Base-by-base conservation (phyloP, 2,888 invertebrate genomes). In the Melanostoma mellinum region DNA sequence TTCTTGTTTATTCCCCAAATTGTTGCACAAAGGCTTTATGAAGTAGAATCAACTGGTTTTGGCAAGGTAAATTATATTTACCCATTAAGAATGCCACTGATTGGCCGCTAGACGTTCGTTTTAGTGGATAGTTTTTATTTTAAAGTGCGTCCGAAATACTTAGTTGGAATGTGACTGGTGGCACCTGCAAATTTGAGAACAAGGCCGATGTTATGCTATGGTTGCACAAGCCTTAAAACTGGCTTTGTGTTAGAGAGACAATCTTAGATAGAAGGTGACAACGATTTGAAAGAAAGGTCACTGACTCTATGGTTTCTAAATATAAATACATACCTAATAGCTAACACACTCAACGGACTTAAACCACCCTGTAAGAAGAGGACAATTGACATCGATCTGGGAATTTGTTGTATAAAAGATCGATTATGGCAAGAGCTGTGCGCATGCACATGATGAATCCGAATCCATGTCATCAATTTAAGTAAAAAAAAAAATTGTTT, bases 11-110 rank as follows among this genome's bases (percentile, higher is more conserved):
- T 40, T 56, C 58, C 58, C 40, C 48, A 63, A 75, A 75, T 44
- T 52, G 10, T 77, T 77, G 69, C 76, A 63, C 69, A 77, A 69
- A 32, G 20, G 40, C 48, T 63, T 48, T 63, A 50, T 32, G n/a
- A 8, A 6, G 46, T 30, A 65, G 73, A 74, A 74, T 50, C 55
- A 74, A 74, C 63, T 65, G 55, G 48, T 46, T 73, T 55, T 50
- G 63, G 50, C 30, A 50, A 63, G 36, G 56, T 48, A 56, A 33
- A 55, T 35, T 35, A 20, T 55, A 10, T 30, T 38, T 32, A 50
- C 40, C 10, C 38, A 63, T 53, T 40, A 20, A 42, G 55, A 56
- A 53, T 30, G 33, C 35, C 36, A 48, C 30, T 3, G n/a, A 33
- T 48, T 48, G 9, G 36, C 36, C 46, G 46, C 55, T 61, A 72